Conservation (phyloP, 1,140 invertebrate genomes). For the Chelonus insularis region DNA sequence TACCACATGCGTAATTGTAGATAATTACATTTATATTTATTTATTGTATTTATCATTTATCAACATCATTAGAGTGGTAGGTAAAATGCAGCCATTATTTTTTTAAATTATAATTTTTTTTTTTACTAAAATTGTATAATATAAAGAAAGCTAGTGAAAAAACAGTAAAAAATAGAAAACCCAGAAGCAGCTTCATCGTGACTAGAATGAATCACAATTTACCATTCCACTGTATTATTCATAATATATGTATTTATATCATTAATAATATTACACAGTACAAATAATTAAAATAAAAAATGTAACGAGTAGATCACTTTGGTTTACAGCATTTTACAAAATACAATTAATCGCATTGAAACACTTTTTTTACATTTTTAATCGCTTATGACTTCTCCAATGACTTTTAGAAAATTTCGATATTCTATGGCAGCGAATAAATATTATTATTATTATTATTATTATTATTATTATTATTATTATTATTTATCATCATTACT, state of each 20-base stretch:
- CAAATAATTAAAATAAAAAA: slow-evolving; percentile 35
- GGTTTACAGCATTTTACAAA: slow-evolving; percentile 46
- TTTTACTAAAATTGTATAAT: too few relatives aligned
- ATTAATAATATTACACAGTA: slow-evolving; percentile 40
- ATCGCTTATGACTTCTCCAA: slow-evolving; percentile 33
- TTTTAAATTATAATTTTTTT: too few relatives aligned
- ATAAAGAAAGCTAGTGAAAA: too few relatives aligned
- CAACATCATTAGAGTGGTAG: slow-evolving; percentile 23
- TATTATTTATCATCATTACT: too few relatives aligned
- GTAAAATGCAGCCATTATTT: slow-evolving; percentile 20
- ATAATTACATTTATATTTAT: slow-evolving; percentile 11
- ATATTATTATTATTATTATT: slow-evolving; percentile 41
- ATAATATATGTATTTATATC: slow-evolving; percentile 45
- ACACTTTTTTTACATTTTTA: slow-evolving; percentile 29
- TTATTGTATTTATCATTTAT: too few relatives aligned
- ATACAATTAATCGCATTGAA: slow-evolving; percentile 24
- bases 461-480: too few relatives aligned
- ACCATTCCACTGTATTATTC: slow-evolving; percentile 46
- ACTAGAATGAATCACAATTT: slow-evolving; percentile 56
- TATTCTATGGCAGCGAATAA: slow-evolving; percentile 25
- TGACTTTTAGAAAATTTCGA: slow-evolving; percentile 20
- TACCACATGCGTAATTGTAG: not conserved
- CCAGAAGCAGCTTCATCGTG: slow-evolving; percentile 48
- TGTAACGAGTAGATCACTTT: slow-evolving; percentile 46
- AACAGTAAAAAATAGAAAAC: slow-evolving; percentile 28